Conservation (phyloP, 1,140 invertebrate species). For the Melipona quadrifasciata region DNA sequence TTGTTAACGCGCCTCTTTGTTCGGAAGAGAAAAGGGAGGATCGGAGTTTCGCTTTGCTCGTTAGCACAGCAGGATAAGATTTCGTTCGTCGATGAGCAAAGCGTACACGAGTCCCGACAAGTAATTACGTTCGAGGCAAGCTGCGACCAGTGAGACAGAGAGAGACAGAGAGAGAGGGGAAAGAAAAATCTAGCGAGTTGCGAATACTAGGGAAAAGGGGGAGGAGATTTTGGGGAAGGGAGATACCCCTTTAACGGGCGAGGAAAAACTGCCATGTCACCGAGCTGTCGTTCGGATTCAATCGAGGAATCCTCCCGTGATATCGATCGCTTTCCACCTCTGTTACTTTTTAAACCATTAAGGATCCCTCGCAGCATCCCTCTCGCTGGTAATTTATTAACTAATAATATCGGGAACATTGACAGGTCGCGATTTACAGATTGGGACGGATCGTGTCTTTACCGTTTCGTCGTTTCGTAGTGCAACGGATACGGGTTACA, state of each 20-base stretch:
- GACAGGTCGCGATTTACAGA: neutral
- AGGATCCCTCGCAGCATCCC: neutral
- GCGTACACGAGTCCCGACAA: neutral
- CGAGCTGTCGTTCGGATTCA: neutral
- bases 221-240: neutral
- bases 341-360: neutral
- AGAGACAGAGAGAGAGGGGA: too few relatives aligned
- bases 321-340: neutral
- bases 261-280: neutral
- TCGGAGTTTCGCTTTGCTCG: constrained; percentile 34
- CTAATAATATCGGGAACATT: neutral
- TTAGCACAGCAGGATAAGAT: constrained; percentile 30
- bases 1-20: constrained; percentile 35
- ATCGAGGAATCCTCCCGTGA: neutral
- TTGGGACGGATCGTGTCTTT: neutral
- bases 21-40: neutral
- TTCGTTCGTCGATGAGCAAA: constrained; percentile 31
- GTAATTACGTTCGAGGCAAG: constrained; percentile 36
- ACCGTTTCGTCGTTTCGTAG: neutral
- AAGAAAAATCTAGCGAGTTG: too few relatives aligned
- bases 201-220: too few relatives aligned
- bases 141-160: neutral
- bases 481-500: too few relatives aligned
- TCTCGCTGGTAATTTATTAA: neutral
- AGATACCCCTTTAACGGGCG: neutral